Percentiles rank a stretch among this genome's conserved stretches.
phyloP scores from a whole-genome alignment of 2,888 invertebrate species.

The Melanchra persicariae region DNA sequence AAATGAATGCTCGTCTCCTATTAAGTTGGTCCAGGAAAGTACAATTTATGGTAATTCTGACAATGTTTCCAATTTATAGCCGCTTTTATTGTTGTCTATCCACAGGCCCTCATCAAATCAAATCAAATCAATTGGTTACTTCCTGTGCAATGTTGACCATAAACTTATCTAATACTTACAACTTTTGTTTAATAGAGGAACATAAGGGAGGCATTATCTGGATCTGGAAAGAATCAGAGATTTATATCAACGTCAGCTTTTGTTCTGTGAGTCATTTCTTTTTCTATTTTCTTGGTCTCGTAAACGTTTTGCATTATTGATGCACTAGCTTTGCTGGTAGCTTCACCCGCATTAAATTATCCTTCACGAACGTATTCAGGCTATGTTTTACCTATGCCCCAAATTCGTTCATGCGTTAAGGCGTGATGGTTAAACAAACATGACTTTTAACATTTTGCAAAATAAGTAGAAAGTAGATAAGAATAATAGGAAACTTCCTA shows the following conservation, averaged over 20 bases:
- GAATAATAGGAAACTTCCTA: too few species aligned
- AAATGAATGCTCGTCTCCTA: not conserved
- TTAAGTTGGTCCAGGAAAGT: not conserved
- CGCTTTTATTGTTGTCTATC: slow-evolving; percentile 38
- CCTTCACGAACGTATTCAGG: not conserved
- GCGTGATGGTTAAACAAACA: too few species aligned
- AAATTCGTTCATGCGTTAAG: too few species aligned
- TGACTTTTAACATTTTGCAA: not conserved
- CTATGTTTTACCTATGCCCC: too few species aligned
- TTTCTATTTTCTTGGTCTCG: not conserved
- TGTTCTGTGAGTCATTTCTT: not conserved
- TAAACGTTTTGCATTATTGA: not conserved
- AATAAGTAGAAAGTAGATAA: not conserved
- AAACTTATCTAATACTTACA: slow-evolving; percentile 33
- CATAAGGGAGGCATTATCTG: not conserved
- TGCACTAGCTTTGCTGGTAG: not conserved
- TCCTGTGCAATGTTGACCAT: slow-evolving; percentile 47
- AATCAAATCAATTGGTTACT: slow-evolving; percentile 49
- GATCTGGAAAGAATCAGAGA: not conserved
- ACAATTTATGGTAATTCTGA: slow-evolving; percentile 37
- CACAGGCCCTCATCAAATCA: slow-evolving; percentile 33
- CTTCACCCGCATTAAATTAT: not conserved
- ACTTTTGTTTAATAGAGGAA: slow-evolving; percentile 15
- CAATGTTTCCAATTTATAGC: slow-evolving; percentile 43
- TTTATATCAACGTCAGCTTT: not conserved